A percentile compares a stretch with the other conserved stretches of the same genome.
These are phyloP conservation scores for Aphidius gifuensis DNA, from an alignment of 1,140 invertebrate species.

Conservation along the genomic window DNA sequence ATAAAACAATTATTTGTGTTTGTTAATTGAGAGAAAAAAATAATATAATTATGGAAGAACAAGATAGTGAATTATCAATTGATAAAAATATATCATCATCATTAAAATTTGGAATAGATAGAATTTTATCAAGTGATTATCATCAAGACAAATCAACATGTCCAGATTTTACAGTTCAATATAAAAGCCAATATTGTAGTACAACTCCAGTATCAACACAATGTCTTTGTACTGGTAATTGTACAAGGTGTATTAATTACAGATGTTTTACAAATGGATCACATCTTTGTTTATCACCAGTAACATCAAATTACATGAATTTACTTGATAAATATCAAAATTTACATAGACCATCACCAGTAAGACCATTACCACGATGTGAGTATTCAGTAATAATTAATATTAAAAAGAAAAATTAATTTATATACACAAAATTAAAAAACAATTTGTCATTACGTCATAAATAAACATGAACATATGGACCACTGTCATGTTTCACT, in stretches of 20 bases:
- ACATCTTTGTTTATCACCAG: slow-evolving; percentile 20
- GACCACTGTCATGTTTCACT: slow-evolving; percentile 35
- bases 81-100: slow-evolving; percentile 7
- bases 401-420: slow-evolving; percentile 4
- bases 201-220: neutral
- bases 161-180: slow-evolving; percentile 23
- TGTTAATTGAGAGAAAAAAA: no score
- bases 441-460: slow-evolving; percentile 33
- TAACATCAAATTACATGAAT: slow-evolving; percentile 24
- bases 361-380: slow-evolving; percentile 43
- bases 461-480: slow-evolving; percentile 46
- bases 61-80: neutral
- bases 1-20: no score
- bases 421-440: neutral
- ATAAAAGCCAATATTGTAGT: slow-evolving; percentile 25
- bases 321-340: slow-evolving; percentile 34
- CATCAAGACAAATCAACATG: slow-evolving; percentile 26
- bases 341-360: slow-evolving; percentile 37
- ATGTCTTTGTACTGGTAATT: slow-evolving; percentile 34
- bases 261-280: slow-evolving; percentile 25
- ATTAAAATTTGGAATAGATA: slow-evolving; percentile 56
- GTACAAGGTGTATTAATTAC: slow-evolving; percentile 32
- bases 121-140: slow-evolving; percentile 52
- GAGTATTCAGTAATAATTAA: slow-evolving; percentile 25
- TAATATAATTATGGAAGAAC: slow-evolving; percentile 13